Percentiles rank a stretch among this genome's conserved stretches.
phyloP scores from a whole-genome alignment of 2,113 vertebrate genomes.

The Lophochroa leadbeateri region DNA sequence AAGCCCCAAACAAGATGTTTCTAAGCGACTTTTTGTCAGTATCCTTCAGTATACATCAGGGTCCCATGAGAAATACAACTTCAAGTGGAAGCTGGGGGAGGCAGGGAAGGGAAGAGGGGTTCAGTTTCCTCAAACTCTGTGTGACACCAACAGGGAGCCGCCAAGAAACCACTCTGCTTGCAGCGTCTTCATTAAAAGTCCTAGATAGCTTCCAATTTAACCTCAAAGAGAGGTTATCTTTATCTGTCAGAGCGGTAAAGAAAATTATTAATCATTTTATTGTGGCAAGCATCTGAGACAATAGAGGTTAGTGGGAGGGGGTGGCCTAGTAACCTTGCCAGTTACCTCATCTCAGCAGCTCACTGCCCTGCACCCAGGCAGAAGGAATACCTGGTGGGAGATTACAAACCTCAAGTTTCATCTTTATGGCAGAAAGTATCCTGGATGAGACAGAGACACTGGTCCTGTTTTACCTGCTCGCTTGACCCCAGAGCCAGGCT shows the following conservation, averaged over 20 bases:
- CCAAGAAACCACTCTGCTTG: neutral
- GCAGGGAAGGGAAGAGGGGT: accelerated
- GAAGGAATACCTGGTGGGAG: neutral
- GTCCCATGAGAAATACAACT: neutral
- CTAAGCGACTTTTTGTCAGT: neutral
- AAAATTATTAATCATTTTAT: conserved; percentile 41
- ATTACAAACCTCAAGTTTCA: neutral
- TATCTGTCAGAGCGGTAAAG: neutral
- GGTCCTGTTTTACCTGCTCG: accelerated
- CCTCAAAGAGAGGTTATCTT: conserved; percentile 24
- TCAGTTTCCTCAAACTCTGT: neutral
- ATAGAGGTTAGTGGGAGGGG: neutral
- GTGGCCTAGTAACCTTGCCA: neutral
- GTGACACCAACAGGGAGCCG: neutral
- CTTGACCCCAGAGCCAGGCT: neutral
- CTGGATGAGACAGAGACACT: neutral
- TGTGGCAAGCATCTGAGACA: neutral
- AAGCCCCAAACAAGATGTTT: neutral
- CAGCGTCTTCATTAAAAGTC: neutral
- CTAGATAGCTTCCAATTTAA: conserved; percentile 20
- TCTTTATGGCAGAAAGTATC: neutral
- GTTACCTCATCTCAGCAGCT: neutral
- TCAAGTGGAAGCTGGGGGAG: neutral
- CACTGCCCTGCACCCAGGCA: neutral
- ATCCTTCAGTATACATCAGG: neutral